Base-by-base conservation (phyloP, 2,888 invertebrate genomes). In the Pardosa pseudoannulata region DNA sequence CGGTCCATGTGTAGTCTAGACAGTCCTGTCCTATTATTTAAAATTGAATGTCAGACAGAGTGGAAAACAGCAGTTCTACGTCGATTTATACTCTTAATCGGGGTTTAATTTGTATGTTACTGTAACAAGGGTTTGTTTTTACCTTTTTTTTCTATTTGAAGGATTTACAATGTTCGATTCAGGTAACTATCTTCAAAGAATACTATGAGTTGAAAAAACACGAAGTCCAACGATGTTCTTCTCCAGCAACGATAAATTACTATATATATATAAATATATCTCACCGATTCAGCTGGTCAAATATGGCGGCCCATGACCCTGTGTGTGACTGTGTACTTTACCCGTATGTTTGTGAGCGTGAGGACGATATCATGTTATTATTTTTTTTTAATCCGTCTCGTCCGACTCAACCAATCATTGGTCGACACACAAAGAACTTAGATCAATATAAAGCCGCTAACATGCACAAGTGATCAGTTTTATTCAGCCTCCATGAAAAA, bases 371-470 rank as follows among this genome's bases (percentile, higher is more conserved):
- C 31, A 74, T 65, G 29, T 81, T 67, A 73, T 70, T 70, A 28
- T 73, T 50, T 39, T 81, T 74, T 75, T 50, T 67, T 67, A 67
- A 67, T 78, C 78, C 68, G 72, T 78, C 72, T 78, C 50, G 75
- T 76, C 76, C 76, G 56, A 67, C 36, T 31, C 64, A 72, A 78
- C 72, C 79, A 79, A n/a, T 79, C 79, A 75, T 83, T 83, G 78
- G 83, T 83, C 83, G 67, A 72, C 46, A 79, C 79, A 46, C 79
- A 68, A 56, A 79, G 79, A 68, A 85, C 85, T 79, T 70, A 67
- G 85, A 85, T 85, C 85, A 85, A 85, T 85, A 83, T 50, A 85
- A 73, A 85, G 85, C 85, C 85, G 85, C 85, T 85, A 79, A 74
- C 41, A 85, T 79, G 85, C 85, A 85, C 85, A 85, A 81, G 62